Percentiles rank a stretch among this genome's conserved stretches.
Evolutionary conservation across 2,113 vertebrate species (phyloP).

Genomic region (Neopipo cinnamomea): DNA sequence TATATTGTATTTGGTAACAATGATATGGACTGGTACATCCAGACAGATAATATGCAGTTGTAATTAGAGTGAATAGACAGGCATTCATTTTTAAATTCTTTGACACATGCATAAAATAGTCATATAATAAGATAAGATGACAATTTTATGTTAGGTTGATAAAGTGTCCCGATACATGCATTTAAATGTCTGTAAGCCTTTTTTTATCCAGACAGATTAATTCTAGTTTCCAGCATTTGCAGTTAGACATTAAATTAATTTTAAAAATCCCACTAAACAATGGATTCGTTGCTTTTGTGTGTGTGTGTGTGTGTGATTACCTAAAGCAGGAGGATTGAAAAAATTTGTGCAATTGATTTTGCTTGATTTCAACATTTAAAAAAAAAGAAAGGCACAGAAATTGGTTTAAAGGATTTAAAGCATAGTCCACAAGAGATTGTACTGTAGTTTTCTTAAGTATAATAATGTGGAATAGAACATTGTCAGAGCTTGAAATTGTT

Average conservation of each 20-base stretch:
- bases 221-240: constrained; percentile 81
- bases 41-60: constrained; percentile 80
- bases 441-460: constrained; percentile 38
- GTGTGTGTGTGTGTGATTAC: neutral
- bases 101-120: constrained; percentile 86
- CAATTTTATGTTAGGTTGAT: constrained; percentile 85
- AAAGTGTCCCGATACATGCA: constrained; percentile 83
- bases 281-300: constrained; percentile 17
- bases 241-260: constrained; percentile 81
- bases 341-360: constrained; percentile 32
- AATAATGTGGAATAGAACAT: neutral
- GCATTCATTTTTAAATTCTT: constrained; percentile 84
- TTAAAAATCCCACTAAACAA: constrained; percentile 75
- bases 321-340: constrained; percentile 39
- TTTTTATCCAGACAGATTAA: constrained; percentile 79
- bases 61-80: constrained; percentile 83
- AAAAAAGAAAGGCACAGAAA: constrained; percentile 12
- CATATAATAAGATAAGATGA: constrained; percentile 85
- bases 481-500: constrained; percentile 29
- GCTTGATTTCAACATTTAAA: constrained; percentile 41
- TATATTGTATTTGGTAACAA: constrained; percentile 80
- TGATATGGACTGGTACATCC: constrained; percentile 78
- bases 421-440: neutral
- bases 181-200: constrained; percentile 83
- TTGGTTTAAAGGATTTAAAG: constrained; percentile 44